phyloP scores from a whole-genome alignment of 2,113 vertebrate genomes.

The Panthera uncia region DNA sequence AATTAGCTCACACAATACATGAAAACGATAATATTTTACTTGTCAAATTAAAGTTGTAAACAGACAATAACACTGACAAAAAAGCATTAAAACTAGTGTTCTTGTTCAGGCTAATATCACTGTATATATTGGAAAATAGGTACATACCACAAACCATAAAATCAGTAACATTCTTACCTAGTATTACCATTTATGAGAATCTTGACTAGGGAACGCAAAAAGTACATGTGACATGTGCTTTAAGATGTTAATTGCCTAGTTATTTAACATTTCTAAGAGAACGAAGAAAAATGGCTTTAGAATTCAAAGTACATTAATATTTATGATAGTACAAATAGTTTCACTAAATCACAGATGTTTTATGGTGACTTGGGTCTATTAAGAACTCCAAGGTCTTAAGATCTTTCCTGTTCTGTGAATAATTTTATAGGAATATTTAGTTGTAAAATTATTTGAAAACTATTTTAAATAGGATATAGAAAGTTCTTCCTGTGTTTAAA shows the following conservation, averaged over 20 bases:
- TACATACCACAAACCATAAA: not conserved
- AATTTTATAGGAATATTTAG: not conserved
- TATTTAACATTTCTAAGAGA: conserved; percentile 17
- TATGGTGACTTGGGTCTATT: not conserved
- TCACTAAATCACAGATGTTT: not conserved
- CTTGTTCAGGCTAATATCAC: not conserved
- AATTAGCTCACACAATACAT: not conserved
- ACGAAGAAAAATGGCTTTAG: not conserved
- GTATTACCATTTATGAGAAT: not conserved
- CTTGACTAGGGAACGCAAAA: not conserved
- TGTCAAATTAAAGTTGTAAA: conserved; percentile 40
- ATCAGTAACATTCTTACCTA: not conserved
- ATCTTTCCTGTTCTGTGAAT: not conserved
- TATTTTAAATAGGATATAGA: not conserved
- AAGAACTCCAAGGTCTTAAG: not conserved
- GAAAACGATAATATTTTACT: not conserved
- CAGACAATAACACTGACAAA: not conserved
- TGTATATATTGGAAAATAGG: not conserved
- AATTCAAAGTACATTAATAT: conserved; percentile 20
- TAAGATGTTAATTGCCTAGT: not conserved
- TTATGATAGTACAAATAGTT: not conserved
- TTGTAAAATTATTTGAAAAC: conserved; percentile 11
- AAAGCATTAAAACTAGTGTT: not conserved
- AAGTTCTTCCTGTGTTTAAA: not conserved
- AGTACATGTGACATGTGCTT: not conserved